phyloP scores from a whole-genome alignment of 2,888 invertebrate species.

The Hydraecia micacea region DNA sequence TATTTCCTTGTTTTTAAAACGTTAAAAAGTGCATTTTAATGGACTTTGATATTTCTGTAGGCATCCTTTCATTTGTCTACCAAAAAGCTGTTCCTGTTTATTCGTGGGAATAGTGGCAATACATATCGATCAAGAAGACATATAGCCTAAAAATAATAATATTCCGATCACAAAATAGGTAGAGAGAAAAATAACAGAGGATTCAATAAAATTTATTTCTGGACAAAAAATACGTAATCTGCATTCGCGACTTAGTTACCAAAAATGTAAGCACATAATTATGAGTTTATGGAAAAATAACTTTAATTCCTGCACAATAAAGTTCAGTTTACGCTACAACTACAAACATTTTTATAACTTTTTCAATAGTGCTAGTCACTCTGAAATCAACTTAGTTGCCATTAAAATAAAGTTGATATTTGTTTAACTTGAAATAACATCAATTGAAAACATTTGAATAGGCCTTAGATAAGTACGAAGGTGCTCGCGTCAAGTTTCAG shows the following conservation, averaged over 20 bases:
- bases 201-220: conserved; percentile 27
- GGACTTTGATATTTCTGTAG: background rate
- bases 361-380: background rate
- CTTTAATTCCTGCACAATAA: background rate
- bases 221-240: conserved; percentile 22
- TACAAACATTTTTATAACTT: background rate
- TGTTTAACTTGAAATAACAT: background rate
- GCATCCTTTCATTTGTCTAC: background rate
- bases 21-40: background rate
- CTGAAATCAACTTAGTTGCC: background rate
- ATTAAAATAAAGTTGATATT: background rate
- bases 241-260: background rate
- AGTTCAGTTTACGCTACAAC: background rate
- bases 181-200: background rate
- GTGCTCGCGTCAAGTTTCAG: conserved; percentile 21
- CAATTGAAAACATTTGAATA: no score
- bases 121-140: background rate
- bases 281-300: background rate
- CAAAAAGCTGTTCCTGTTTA: background rate
- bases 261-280: background rate
- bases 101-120: background rate
- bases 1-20: background rate
- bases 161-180: background rate
- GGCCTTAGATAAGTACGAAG: background rate
- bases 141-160: background rate